Conservation (phyloP, 2,797 vertebrate species). For the Myotis pilosus region DNA sequence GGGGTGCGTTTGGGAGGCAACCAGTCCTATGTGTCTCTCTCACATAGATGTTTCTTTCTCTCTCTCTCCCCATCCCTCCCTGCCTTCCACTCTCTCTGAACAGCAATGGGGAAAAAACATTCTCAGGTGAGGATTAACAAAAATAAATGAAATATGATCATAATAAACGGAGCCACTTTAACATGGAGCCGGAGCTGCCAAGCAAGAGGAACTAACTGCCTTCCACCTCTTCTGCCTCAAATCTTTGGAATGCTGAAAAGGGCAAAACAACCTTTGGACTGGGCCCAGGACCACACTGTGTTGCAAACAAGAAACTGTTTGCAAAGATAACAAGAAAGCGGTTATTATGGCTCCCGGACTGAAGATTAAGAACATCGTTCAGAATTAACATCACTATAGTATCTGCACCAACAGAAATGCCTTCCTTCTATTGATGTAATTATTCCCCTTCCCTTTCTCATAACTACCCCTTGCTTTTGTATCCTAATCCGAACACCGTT, state of each 20-base stretch:
- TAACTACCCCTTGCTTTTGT: background rate
- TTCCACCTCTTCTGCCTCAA: background rate
- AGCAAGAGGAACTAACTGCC: background rate
- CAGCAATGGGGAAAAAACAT: too few species aligned
- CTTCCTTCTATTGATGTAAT: background rate
- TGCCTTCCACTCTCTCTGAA: too few species aligned
- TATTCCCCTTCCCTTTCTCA: background rate
- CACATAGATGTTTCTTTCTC: too few species aligned
- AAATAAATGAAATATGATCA: background rate
- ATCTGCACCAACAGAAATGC: background rate
- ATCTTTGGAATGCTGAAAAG: background rate
- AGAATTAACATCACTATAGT: background rate
- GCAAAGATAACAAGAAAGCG: background rate
- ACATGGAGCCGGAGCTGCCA: background rate
- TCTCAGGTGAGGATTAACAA: background rate
- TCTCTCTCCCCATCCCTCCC: too few species aligned
- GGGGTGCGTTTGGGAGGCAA: too few species aligned
- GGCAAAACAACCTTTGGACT: background rate
- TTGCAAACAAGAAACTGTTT: background rate
- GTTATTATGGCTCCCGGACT: background rate
- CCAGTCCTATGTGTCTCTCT: too few species aligned
- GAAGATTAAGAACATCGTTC: background rate
- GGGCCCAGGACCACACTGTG: background rate
- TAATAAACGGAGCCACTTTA: background rate
- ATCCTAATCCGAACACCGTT: background rate